phyloP scores from a whole-genome alignment of 2,797 vertebrate species.

The Rhabdomys pumilio region DNA sequence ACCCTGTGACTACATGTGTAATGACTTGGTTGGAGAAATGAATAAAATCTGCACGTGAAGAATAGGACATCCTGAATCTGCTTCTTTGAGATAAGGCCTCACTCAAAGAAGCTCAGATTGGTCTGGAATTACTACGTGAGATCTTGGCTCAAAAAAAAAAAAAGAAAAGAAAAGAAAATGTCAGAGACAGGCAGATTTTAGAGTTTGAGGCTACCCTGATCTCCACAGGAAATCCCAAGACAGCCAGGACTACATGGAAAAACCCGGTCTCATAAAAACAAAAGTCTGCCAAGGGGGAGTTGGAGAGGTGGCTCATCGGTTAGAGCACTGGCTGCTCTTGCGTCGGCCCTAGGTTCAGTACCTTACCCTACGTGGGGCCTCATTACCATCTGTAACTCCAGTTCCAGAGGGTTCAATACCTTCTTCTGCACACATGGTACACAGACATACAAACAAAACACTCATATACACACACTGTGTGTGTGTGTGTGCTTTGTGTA shows the following conservation, averaged over 20 bases:
- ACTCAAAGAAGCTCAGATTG: background rate
- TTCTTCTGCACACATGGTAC: background rate
- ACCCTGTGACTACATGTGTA: too few species aligned
- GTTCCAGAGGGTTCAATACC: background rate
- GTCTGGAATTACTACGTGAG: background rate
- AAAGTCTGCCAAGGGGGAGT: background rate
- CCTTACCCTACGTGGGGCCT: background rate
- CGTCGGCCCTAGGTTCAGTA: background rate
- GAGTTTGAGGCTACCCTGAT: background rate
- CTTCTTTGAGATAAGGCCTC: background rate
- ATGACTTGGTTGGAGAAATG: background rate
- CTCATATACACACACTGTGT: background rate
- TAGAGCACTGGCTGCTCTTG: background rate
- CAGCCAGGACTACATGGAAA: background rate
- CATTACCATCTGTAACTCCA: background rate
- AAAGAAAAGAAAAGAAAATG: too few species aligned
- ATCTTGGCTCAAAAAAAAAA: background rate
- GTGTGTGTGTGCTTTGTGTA: background rate
- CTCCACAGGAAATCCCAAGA: background rate
- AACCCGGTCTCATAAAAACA: background rate
- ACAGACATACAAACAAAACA: background rate
- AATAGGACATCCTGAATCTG: background rate
- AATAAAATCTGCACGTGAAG: background rate
- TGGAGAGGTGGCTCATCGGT: background rate
- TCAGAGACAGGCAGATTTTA: background rate